phyloP scores from a whole-genome alignment of 2,888 invertebrate species.

The Ephialtes manifestator region DNA sequence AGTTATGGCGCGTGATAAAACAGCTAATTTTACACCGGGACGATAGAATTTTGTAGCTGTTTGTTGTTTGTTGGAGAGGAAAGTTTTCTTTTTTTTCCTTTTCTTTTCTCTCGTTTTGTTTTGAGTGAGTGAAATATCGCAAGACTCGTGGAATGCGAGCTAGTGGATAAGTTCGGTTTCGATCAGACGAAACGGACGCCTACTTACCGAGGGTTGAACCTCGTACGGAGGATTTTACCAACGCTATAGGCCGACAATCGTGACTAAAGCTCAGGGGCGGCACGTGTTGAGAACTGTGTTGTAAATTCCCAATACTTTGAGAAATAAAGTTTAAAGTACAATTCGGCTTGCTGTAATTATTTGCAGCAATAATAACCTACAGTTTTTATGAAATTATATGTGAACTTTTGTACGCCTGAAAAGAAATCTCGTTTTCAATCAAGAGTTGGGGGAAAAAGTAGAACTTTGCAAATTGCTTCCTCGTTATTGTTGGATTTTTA shows the following conservation, averaged over 20 bases:
- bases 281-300: conserved; percentile 3
- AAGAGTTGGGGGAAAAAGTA: too few species aligned
- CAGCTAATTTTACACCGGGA: background rate
- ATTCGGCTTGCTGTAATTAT: too few species aligned
- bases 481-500: too few species aligned
- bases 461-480: too few species aligned
- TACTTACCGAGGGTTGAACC: conserved; percentile 38
- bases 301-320: too few species aligned
- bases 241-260: conserved; percentile 14
- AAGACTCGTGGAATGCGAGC: background rate
- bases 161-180: conserved; percentile 45
- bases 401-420: too few species aligned
- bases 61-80: background rate
- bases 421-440: too few species aligned
- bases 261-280: background rate
- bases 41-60: background rate
- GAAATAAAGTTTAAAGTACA: too few species aligned
- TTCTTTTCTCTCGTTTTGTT: background rate
- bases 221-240: conserved; percentile 27
- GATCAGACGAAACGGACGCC: conserved; percentile 45
- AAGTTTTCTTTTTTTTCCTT: background rate
- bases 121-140: background rate
- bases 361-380: too few species aligned
- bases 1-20: background rate
- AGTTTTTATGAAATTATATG: too few species aligned